Conservation (phyloP, 2,113 vertebrate genomes). For the Sakesphorus luctuosus region DNA sequence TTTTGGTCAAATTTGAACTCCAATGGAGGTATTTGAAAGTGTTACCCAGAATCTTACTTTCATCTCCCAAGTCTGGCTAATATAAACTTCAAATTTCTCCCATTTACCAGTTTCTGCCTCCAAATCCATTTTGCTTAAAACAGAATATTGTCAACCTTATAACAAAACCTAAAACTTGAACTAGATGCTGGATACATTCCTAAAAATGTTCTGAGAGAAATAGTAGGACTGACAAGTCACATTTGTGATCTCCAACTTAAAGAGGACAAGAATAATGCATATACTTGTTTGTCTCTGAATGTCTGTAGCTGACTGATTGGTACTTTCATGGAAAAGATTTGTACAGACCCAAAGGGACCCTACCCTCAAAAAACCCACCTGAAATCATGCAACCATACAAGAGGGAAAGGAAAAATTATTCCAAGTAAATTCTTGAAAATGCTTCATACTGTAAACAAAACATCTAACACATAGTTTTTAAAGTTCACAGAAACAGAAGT, state of each 20-base stretch:
- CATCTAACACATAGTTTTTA: not conserved
- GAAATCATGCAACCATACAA: not conserved
- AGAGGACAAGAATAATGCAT: not conserved
- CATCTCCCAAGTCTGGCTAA: not conserved
- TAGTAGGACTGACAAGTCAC: constrained; percentile 26
- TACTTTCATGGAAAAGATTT: not conserved
- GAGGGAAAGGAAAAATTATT: not conserved
- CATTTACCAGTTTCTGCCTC: not conserved
- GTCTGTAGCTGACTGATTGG: constrained; percentile 13
- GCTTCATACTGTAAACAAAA: not conserved
- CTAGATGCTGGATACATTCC: not conserved
- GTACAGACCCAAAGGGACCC: not conserved
- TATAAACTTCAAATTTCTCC: not conserved
- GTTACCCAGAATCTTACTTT: not conserved
- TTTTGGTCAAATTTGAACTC: constrained; percentile 8
- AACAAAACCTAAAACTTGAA: not conserved
- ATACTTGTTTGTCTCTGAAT: not conserved
- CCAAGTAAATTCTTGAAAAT: not conserved
- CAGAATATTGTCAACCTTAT: not conserved
- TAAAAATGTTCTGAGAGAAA: not conserved
- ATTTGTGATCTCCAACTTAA: not conserved
- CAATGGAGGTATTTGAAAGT: not conserved
- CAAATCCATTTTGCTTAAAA: not conserved
- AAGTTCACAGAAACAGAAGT: not conserved
- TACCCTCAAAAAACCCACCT: rapidly evolving